Evolutionary conservation across 2,797 vertebrate genomes (phyloP).

Genomic region (Microcaecilia unicolor): DNA sequence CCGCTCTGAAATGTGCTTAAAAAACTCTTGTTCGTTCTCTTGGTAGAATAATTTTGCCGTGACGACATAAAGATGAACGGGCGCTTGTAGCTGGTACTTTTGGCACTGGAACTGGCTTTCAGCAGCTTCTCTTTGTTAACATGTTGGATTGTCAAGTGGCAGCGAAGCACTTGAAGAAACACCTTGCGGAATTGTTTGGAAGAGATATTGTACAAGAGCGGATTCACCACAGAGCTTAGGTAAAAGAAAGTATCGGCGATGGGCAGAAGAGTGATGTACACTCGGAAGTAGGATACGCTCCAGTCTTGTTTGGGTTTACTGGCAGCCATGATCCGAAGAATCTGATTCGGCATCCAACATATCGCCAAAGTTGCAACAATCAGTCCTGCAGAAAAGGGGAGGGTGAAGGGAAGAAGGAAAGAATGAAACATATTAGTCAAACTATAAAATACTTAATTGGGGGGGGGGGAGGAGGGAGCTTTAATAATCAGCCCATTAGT

Average conservation of each 20-base stretch:
- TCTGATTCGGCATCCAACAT: constrained; percentile 91
- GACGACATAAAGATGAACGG: constrained; percentile 56
- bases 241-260: constrained; percentile 87
- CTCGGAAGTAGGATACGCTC: constrained; percentile 64
- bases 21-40: constrained; percentile 15
- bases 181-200: constrained; percentile 82
- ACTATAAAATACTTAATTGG: neutral
- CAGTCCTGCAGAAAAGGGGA: constrained; percentile 61
- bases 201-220: constrained; percentile 87
- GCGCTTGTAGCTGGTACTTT: constrained; percentile 38
- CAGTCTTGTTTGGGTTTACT: constrained; percentile 69
- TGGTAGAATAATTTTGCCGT: constrained; percentile 16
- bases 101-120: neutral
- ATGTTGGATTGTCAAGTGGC: constrained; percentile 68
- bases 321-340: constrained; percentile 79
- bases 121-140: constrained; percentile 61
- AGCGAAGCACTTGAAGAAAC: constrained; percentile 79
- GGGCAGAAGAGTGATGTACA: constrained; percentile 69
- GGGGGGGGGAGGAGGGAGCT: too few species aligned
- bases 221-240: constrained; percentile 90
- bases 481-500: too few species aligned
- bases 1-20: constrained; percentile 42
- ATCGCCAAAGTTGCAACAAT: constrained; percentile 74
- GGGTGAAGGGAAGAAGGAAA: neutral
- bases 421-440: neutral